Base-by-base conservation (phyloP, 2,113 vertebrate genomes). In the Centropus unirufus region DNA sequence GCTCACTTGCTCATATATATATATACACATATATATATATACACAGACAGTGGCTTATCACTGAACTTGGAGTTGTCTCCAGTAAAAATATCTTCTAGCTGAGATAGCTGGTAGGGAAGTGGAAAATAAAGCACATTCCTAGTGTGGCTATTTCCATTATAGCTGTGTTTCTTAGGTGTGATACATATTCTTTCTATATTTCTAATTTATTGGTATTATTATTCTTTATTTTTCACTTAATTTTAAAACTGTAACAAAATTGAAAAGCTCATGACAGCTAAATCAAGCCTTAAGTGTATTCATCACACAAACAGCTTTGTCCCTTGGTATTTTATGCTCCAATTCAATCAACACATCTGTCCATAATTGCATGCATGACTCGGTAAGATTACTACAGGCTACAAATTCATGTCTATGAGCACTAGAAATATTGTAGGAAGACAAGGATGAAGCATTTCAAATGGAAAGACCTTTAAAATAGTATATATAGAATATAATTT, bases 271-370 rank as follows among this genome's bases (percentile, higher is more conserved):
- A 59, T 49, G 68, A 74, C 40, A 93, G 67, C 29, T 83, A 77
- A 90, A 93, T 82, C 55, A 91, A 82, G n/a, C 27, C 39, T 59
- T 90, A 70, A 89, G 73, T 93, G 52, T 75, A 77, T 90, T 89
- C 64, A 86, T 82, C 85, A 90, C 52, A 78, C 62, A 92, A 91
- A 83, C 77, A 81, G 61, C 83, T 93, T 91, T 67, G 91, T 94
- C 49, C 57, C 81, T 93, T 72, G 63, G 69, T 91, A 67, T 92
- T 92, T 93, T 90, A 84, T 91, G 92, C 87, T 95, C 86, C 68
- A 92, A 84, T 93, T 95, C 86, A 89, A 78, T 55, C 39, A 91
- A 93, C 87, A 86, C 93, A 94, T 93, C 87, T 95, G 90, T 83
- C 94, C 86, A 52, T 95, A 91, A 90, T 19, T 86, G 92, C 64